A percentile compares a stretch with the other conserved stretches of the same genome.
phyloP scores from a whole-genome alignment of 2,888 invertebrate species.

The Lepidocyrtinus sp. region DNA sequence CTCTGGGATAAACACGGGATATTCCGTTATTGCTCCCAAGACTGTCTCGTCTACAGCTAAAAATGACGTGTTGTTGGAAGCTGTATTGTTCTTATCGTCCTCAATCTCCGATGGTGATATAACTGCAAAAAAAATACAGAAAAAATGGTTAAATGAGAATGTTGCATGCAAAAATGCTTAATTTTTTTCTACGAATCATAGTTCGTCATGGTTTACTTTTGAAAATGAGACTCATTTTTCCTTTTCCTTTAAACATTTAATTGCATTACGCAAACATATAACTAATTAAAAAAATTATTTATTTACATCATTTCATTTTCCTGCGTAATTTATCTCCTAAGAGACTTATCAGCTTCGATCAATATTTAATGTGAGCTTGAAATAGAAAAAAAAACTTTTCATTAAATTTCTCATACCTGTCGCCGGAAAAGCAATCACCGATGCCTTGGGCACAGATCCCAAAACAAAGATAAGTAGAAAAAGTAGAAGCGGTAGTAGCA shows the following conservation, averaged over 20 bases:
- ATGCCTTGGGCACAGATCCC: constrained; percentile 24
- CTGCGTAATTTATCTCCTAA: too few species aligned
- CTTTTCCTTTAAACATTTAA: background rate
- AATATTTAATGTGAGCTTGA: constrained; percentile 18
- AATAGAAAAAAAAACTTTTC: constrained; percentile 28
- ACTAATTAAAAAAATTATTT: too few species aligned
- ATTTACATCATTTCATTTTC: background rate
- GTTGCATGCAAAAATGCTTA: constrained; percentile 5
- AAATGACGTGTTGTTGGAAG: constrained; percentile 12
- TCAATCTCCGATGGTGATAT: background rate
- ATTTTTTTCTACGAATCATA: background rate
- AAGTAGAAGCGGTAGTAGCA: constrained; percentile 26
- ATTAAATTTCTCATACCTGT: constrained; percentile 11
- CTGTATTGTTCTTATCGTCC: background rate
- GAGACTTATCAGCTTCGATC: background rate
- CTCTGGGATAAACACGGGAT: constrained; percentile 38
- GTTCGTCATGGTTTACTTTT: constrained; percentile 7
- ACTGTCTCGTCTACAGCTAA: constrained; percentile 15
- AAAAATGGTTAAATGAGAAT: background rate
- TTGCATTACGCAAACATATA: too few species aligned
- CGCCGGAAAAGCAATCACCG: constrained; percentile 42
- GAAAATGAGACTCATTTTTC: constrained; percentile 1
- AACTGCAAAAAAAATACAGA: background rate
- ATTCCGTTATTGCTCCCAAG: constrained; percentile 32
- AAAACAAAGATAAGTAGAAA: constrained; percentile 19